Percentiles rank a stretch among this genome's conserved stretches.
phyloP scores from a whole-genome alignment of 2,113 vertebrate genomes.

The Tretioscincus oriximinensis region DNA sequence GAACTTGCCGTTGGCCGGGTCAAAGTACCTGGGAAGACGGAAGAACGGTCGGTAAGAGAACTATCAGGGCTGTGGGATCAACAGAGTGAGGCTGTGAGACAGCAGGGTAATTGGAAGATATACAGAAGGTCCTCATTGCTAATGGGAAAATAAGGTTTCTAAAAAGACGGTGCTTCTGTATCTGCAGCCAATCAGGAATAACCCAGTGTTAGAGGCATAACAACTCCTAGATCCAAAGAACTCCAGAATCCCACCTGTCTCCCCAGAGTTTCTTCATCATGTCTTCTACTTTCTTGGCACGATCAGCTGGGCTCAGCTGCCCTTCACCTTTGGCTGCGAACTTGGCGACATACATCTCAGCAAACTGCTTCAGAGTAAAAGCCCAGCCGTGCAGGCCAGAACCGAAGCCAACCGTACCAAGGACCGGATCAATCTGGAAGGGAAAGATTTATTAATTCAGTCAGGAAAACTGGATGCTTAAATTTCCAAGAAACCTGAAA shows the following conservation, averaged over 20 bases:
- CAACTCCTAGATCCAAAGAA: too few species aligned
- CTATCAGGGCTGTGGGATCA: too few species aligned
- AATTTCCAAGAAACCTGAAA: neutral
- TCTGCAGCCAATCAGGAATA: too few species aligned
- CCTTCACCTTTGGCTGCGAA: constrained; percentile 91
- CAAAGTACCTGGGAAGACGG: constrained; percentile 81
- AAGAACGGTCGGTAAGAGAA: too few species aligned
- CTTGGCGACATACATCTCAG: constrained; percentile 94
- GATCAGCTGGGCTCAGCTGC: constrained; percentile 76
- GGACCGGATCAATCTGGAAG: constrained; percentile 84
- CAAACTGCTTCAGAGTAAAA: constrained; percentile 97
- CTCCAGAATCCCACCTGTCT: constrained; percentile 77
- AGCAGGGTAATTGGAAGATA: too few species aligned
- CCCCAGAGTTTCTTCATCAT: constrained; percentile 99
- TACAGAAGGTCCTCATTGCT: too few species aligned
- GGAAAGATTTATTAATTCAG: accelerated
- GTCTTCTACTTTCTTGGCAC: constrained; percentile 94
- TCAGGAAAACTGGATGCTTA: neutral
- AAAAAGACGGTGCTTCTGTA: too few species aligned
- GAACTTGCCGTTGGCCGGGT: constrained; percentile 85
- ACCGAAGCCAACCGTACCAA: constrained; percentile 93
- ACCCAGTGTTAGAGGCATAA: too few species aligned
- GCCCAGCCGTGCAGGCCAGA: constrained; percentile 97
- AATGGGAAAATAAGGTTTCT: too few species aligned
- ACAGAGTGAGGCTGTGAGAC: too few species aligned